Conservation (phyloP, 1,140 invertebrate species). For the Octopus bimaculoides region DNA sequence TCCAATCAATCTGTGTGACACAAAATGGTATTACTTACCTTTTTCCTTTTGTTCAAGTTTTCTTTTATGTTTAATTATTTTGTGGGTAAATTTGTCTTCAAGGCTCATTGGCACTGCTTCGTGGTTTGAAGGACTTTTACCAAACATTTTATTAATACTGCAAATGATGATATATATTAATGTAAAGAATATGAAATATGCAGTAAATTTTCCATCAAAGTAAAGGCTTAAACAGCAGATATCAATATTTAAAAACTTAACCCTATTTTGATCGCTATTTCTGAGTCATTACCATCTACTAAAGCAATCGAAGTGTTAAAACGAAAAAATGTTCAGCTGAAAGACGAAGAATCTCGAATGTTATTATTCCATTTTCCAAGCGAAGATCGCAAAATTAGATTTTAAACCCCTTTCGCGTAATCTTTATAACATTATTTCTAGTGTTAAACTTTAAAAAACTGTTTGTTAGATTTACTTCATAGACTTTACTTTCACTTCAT, state of each 20-base stretch:
- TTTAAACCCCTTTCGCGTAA: too few relatives aligned
- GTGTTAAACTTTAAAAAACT: too few relatives aligned
- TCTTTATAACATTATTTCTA: too few relatives aligned
- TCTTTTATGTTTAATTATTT: background rate
- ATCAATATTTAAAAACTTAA: background rate
- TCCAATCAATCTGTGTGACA: background rate
- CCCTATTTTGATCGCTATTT: background rate
- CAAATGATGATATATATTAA: background rate
- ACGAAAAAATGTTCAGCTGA: background rate
- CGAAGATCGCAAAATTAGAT: too few relatives aligned
- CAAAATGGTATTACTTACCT: background rate
- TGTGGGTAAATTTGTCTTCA: background rate
- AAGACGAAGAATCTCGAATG: background rate
- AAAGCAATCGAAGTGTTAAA: background rate
- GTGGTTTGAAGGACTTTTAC: background rate
- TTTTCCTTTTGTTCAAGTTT: slow-evolving; percentile 2
- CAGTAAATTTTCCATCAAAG: background rate
- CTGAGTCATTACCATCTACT: background rate
- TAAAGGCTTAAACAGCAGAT: too few relatives aligned
- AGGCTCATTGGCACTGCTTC: background rate
- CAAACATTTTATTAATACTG: background rate
- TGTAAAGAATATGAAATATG: background rate
- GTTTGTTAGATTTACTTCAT: too few relatives aligned
- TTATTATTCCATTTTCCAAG: too few relatives aligned
- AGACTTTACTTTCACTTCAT: too few relatives aligned